Percentiles rank a stretch among this genome's conserved stretches.
Conservation (phyloP, 1,140 invertebrate genomes). For the Aporrectodea caliginosa region DNA sequence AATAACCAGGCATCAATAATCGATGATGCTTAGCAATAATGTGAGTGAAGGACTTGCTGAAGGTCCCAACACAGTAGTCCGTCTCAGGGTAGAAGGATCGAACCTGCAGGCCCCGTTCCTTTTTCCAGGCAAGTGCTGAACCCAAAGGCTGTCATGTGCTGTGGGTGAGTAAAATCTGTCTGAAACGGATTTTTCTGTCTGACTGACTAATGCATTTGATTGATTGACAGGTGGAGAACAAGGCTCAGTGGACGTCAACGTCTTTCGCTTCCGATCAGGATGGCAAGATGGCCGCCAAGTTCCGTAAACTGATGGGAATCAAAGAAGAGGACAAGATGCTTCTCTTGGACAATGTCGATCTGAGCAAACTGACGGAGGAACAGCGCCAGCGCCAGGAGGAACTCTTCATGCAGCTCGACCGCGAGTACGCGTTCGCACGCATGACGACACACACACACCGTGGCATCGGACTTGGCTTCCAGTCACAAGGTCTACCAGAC, state of each 20-base stretch:
- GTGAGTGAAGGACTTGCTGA: no score
- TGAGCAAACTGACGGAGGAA: conserved; percentile 41
- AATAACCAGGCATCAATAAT: no score
- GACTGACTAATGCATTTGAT: no score
- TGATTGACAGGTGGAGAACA: neutral
- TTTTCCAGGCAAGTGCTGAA: no score
- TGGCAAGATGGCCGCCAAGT: conserved; percentile 87
- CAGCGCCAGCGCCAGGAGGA: conserved; percentile 71
- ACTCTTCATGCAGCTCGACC: conserved; percentile 84
- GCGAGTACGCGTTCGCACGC: conserved; percentile 88
- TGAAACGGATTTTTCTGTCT: no score
- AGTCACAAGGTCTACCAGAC: conserved; percentile 41
- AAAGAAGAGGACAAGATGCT: conserved; percentile 58
- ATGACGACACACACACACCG: conserved; percentile 89
- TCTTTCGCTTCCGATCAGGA: conserved; percentile 83
- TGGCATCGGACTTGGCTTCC: conserved; percentile 82
- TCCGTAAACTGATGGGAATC: conserved; percentile 91
- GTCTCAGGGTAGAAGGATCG: no score
- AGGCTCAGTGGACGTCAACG: conserved; percentile 46
- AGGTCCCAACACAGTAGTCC: no score
- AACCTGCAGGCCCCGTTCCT: no score
- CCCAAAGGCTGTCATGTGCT: no score
- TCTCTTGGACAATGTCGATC: conserved; percentile 16
- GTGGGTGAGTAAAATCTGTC: no score
- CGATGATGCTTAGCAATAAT: no score